These are phyloP conservation scores for Cirrhinus mrigala DNA, from an alignment of 2,797 vertebrate genomes.

Conservation along the genomic window DNA sequence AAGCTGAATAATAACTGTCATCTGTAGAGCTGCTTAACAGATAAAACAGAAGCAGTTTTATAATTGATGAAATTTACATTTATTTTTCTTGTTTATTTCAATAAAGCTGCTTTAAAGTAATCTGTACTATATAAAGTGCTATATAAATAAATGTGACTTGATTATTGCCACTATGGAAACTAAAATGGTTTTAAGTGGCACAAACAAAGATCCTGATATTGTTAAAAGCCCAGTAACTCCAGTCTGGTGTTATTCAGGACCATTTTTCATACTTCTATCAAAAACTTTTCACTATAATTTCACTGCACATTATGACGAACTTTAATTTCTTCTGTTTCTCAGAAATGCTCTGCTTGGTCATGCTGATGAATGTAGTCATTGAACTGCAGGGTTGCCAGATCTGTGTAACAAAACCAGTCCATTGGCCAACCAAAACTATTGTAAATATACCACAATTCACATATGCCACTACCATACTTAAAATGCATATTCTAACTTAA, in stretches of 20 bases:
- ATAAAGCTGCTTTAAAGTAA: not conserved
- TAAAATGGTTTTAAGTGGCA: no score
- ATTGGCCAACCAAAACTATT: not conserved
- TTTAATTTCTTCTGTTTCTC: not conserved
- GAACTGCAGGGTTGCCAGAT: constrained; percentile 7
- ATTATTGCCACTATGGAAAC: no score
- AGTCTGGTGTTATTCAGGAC: not conserved
- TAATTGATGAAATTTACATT: no score
- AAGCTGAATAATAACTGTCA: no score
- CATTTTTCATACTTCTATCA: not conserved
- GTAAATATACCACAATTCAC: not conserved
- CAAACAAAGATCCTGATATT: no score
- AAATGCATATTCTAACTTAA: not conserved
- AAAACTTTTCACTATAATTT: not conserved
- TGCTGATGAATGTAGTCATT: not conserved
- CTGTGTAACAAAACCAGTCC: not conserved
- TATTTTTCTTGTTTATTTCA: no score
- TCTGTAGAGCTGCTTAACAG: no score
- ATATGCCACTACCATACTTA: no score
- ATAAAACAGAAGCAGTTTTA: no score
- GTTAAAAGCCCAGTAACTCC: not conserved
- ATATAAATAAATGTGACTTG: no score
- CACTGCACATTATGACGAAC: not conserved
- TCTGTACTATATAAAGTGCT: no score
- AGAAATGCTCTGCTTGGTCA: not conserved